Conservation (phyloP, 2,888 invertebrate genomes). For the Tetragnatha montana region DNA sequence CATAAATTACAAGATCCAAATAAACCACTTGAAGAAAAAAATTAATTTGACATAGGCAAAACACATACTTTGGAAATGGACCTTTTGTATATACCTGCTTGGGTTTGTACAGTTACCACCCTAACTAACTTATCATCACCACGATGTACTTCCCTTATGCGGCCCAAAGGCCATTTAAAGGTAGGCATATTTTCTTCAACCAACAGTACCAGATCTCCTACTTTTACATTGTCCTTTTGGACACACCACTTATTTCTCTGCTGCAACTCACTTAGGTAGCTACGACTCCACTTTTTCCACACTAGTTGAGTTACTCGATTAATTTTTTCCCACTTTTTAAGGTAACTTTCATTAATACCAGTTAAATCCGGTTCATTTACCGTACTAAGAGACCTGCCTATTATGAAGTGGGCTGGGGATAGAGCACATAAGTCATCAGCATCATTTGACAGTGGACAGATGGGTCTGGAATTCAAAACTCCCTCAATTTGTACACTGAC, state of each 20-base stretch:
- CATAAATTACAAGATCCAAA: background rate
- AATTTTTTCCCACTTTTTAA: conserved; percentile 73
- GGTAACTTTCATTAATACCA: conserved; percentile 65
- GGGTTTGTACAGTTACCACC: background rate
- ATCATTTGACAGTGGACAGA: conserved; percentile 72
- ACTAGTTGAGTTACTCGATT: background rate
- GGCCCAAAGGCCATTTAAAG: background rate
- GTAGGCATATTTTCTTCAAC: conserved; percentile 23
- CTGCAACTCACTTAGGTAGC: conserved; percentile 12
- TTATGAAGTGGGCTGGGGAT: conserved; percentile 74
- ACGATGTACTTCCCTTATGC: background rate
- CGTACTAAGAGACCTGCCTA: conserved; percentile 71
- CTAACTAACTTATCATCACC: background rate
- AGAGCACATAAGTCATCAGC: conserved; percentile 72
- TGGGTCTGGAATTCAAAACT: conserved; percentile 74
- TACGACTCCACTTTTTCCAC: conserved; percentile 11
- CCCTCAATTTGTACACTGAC: conserved; percentile 74
- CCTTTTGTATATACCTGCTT: background rate
- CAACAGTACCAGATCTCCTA: background rate
- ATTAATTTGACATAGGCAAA: background rate
- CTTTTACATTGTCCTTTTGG: conserved; percentile 10
- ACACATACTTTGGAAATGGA: background rate
- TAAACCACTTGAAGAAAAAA: background rate
- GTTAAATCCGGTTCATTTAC: conserved; percentile 73
- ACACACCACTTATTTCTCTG: conserved; percentile 14